Percentiles rank a stretch among this genome's conserved stretches.
Conservation (phyloP, 2,797 vertebrate genomes). For the Podarcis lilfordi region DNA sequence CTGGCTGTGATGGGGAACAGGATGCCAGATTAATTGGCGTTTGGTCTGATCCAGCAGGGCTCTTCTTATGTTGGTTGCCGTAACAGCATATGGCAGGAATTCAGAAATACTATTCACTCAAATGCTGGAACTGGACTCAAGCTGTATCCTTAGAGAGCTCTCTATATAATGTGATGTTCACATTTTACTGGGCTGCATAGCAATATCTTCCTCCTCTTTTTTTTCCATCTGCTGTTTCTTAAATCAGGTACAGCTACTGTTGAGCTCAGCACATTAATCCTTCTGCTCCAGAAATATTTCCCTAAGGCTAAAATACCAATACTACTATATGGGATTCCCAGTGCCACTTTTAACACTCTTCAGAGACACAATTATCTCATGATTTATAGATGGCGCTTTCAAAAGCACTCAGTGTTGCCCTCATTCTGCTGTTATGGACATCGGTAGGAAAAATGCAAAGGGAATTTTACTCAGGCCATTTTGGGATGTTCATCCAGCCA, state of each 20-base stretch:
- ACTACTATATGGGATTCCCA: slow-evolving; percentile 26
- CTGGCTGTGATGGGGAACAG: not conserved
- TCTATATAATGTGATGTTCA: not conserved
- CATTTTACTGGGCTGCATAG: not conserved
- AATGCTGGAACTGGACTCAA: not conserved
- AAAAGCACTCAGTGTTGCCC: slow-evolving; percentile 14
- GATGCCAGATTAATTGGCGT: not conserved
- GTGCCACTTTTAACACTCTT: slow-evolving; percentile 15
- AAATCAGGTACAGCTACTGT: not conserved
- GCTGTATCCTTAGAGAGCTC: not conserved
- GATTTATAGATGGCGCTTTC: slow-evolving; percentile 1
- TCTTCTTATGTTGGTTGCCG: not conserved
- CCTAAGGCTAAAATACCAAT: not conserved
- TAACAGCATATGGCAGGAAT: not conserved
- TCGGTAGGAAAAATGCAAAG: not conserved
- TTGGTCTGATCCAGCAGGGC: not conserved
- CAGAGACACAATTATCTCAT: slow-evolving; percentile 23
- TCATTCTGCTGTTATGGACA: not conserved
- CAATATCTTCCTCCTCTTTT: not conserved
- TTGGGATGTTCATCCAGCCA: not conserved
- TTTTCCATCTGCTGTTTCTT: not conserved
- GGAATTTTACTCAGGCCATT: no score
- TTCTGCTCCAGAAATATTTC: slow-evolving; percentile 4
- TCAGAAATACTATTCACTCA: not conserved
- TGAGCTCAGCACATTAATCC: not conserved